Percentiles rank a stretch among this genome's conserved stretches.
Evolutionary conservation across 2,888 invertebrate species (phyloP).

Genomic region (Pherbina coryleti): DNA sequence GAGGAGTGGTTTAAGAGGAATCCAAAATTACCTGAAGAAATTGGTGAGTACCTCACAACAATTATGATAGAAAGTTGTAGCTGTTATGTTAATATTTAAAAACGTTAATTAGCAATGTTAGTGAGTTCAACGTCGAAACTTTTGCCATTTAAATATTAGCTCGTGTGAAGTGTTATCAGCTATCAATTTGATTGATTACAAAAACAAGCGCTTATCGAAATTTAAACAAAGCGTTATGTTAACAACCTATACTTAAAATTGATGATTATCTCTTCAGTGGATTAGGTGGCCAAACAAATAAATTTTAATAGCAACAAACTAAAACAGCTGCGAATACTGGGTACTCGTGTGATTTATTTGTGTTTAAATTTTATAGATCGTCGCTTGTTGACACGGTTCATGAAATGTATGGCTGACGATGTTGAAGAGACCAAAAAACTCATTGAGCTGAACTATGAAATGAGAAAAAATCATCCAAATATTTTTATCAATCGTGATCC

Average conservation of each 20-base stretch:
- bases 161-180: too few relatives aligned
- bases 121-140: too few relatives aligned
- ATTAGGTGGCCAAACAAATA: too few relatives aligned
- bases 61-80: neutral
- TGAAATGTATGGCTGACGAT: slow-evolving; percentile 59
- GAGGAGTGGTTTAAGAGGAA: slow-evolving; percentile 57
- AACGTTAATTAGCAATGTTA: neutral
- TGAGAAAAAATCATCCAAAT: slow-evolving; percentile 71
- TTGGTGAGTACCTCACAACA: slow-evolving; percentile 50
- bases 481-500: slow-evolving; percentile 72
- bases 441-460: slow-evolving; percentile 67
- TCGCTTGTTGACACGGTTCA: slow-evolving; percentile 58
- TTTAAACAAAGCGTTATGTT: too few relatives aligned
- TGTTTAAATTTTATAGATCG: slow-evolving; percentile 48
- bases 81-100: neutral
- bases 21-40: slow-evolving; percentile 57
- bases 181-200: too few relatives aligned
- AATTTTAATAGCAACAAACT: too few relatives aligned
- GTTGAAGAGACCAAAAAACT: slow-evolving; percentile 58
- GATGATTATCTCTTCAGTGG: too few relatives aligned
- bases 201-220: too few relatives aligned
- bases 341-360: too few relatives aligned
- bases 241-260: too few relatives aligned
- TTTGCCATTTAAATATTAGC: too few relatives aligned
- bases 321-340: too few relatives aligned